Percentiles rank a stretch among this genome's conserved stretches.
These are phyloP conservation scores for Hermaeophaga mercurialis DNA, from an alignment of 2,888 invertebrate genomes.

Conservation along the genomic window DNA sequence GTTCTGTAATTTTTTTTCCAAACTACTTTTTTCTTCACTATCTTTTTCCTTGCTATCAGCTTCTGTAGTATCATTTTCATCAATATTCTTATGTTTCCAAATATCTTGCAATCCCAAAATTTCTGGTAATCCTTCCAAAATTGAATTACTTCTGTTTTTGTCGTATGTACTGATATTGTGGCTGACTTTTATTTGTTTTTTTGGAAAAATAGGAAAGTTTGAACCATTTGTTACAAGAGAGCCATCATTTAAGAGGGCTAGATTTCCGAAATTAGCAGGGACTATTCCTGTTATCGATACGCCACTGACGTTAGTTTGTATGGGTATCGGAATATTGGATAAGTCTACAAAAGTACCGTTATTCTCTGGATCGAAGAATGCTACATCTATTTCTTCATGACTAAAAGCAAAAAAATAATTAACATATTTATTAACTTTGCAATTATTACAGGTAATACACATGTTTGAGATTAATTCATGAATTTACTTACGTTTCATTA, in stretches of 20 bases:
- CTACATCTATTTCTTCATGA: constrained; percentile 62
- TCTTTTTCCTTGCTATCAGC: neutral
- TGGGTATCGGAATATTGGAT: constrained; percentile 61
- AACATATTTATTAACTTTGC: no score
- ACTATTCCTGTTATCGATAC: constrained; percentile 59
- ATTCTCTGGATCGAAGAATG: constrained; percentile 60
- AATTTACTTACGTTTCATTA: constrained; percentile 52
- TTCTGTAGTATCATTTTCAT: neutral
- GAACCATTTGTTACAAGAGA: constrained; percentile 33
- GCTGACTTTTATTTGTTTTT: constrained; percentile 49
- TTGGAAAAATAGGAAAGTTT: constrained; percentile 45
- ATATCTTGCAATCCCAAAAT: constrained; percentile 39
- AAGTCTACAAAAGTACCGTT: constrained; percentile 61
- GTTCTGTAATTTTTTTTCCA: neutral
- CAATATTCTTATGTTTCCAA: neutral
- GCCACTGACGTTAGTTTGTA: constrained; percentile 62
- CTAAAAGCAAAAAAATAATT: constrained; percentile 48
- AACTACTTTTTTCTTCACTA: neutral
- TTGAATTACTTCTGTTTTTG: constrained; percentile 41
- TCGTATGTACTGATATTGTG: constrained; percentile 50
- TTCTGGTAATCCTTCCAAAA: constrained; percentile 44
- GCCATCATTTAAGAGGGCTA: constrained; percentile 28
- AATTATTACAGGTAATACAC: no score
- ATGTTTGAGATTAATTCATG: no score
- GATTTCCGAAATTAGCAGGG: constrained; percentile 36